Evolutionary conservation across 2,888 invertebrate species (phyloP).

Genomic region (Carterocephalus palaemon): DNA sequence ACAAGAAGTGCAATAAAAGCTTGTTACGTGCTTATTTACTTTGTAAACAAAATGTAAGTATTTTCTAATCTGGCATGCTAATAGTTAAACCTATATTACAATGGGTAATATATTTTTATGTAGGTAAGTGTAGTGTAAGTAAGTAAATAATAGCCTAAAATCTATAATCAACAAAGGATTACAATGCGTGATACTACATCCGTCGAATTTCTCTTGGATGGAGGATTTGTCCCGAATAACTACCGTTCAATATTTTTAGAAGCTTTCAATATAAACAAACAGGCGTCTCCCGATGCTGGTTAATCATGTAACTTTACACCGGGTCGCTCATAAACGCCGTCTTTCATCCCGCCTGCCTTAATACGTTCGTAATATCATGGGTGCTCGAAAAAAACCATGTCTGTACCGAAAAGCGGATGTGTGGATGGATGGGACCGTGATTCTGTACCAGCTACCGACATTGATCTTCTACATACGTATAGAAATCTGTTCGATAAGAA

Average conservation of each 20-base stretch:
- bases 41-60: too few species aligned
- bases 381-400: conserved; percentile 44
- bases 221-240: conserved; percentile 15
- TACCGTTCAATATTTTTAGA: conserved; percentile 53
- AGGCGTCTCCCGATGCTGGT: conserved; percentile 40
- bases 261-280: conserved; percentile 57
- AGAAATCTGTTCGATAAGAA: conserved; percentile 23
- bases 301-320: conserved; percentile 62
- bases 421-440: conserved; percentile 36
- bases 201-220: conserved; percentile 11
- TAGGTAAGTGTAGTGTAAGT: too few species aligned
- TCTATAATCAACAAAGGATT: too few species aligned
- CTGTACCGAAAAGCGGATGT: conserved; percentile 50
- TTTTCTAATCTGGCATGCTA: too few species aligned
- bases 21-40: too few species aligned
- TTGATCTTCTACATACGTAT: conserved; percentile 41
- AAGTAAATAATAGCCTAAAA: too few species aligned
- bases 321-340: conserved; percentile 57
- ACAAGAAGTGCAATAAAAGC: too few species aligned
- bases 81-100: too few species aligned
- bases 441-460: conserved; percentile 60
- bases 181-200: too few species aligned
- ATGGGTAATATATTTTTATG: too few species aligned
- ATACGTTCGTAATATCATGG: conserved; percentile 49
- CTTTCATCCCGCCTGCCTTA: conserved; percentile 67